Conservation (phyloP, 2,113 vertebrate species). For the Meles meles region DNA sequence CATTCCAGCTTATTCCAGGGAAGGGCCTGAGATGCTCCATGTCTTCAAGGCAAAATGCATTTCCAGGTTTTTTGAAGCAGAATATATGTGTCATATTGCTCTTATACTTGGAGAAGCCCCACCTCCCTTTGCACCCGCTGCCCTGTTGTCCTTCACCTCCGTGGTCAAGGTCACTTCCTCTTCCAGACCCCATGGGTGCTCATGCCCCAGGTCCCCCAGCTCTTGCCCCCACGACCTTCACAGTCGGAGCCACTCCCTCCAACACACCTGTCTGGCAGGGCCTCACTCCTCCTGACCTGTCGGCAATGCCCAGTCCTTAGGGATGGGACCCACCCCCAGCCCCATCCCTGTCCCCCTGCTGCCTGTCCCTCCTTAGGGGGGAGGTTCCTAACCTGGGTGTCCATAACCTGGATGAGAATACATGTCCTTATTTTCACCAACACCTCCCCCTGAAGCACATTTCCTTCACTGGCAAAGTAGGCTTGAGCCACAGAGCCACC, state of each 20-base stretch:
- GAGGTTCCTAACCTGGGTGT: not conserved
- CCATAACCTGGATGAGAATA: not conserved
- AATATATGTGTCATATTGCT: fast-evolving
- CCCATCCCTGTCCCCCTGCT: too few species aligned
- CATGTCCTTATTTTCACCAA: too few species aligned
- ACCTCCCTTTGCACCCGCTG: fast-evolving
- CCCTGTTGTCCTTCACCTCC: fast-evolving
- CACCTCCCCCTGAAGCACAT: fast-evolving
- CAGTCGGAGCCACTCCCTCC: not conserved
- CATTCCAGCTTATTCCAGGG: not conserved
- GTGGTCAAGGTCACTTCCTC: fast-evolving
- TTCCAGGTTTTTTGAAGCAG: not conserved
- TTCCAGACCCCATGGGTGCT: fast-evolving
- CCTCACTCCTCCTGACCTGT: too few species aligned
- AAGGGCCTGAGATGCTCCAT: not conserved
- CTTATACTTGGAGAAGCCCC: not conserved
- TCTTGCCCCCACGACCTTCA: not conserved
- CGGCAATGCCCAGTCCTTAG: not conserved
- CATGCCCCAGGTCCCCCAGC: not conserved
- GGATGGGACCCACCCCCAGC: not conserved
- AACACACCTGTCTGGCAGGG: not conserved
- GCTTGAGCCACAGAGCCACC: not conserved
- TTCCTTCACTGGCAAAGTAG: fast-evolving
- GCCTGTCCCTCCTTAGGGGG: too few species aligned
- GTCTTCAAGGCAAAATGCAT: not conserved